These are phyloP conservation scores for Crotalus horridus DNA, from an alignment of 2,113 vertebrate species.

Conservation along the genomic window DNA sequence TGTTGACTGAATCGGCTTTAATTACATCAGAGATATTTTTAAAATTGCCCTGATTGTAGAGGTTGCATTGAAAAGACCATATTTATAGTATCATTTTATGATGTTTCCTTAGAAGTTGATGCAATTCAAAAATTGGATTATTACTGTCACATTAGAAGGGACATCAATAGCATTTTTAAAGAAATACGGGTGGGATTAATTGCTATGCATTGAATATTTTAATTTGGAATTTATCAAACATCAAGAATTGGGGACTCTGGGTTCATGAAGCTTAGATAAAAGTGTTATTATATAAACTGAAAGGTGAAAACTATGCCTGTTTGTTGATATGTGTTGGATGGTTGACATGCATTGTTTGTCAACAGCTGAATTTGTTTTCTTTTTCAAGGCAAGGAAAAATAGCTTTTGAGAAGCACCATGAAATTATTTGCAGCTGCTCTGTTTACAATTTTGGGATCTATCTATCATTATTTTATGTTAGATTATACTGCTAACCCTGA, in stretches of 20 bases:
- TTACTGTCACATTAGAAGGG: background rate
- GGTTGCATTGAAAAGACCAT: background rate
- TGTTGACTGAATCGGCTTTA: accelerated
- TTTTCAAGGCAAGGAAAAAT: background rate
- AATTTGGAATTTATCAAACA: background rate
- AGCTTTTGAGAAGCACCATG: background rate
- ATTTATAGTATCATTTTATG: background rate
- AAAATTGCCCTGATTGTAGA: background rate
- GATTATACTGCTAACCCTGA: background rate
- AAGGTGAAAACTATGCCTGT: background rate
- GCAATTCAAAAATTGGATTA: background rate
- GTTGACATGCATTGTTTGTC: background rate
- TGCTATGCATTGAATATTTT: background rate
- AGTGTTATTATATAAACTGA: background rate
- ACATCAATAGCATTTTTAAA: background rate
- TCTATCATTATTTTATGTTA: background rate
- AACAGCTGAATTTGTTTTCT: background rate
- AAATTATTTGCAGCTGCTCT: background rate
- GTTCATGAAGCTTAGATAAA: background rate
- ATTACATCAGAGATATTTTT: background rate
- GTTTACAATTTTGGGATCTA: background rate
- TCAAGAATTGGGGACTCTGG: background rate
- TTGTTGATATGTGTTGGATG: background rate
- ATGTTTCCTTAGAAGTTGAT: background rate
- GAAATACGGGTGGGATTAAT: background rate